Conservation (phyloP, 2,113 vertebrate genomes). For the Tympanuchus pallidicinctus region DNA sequence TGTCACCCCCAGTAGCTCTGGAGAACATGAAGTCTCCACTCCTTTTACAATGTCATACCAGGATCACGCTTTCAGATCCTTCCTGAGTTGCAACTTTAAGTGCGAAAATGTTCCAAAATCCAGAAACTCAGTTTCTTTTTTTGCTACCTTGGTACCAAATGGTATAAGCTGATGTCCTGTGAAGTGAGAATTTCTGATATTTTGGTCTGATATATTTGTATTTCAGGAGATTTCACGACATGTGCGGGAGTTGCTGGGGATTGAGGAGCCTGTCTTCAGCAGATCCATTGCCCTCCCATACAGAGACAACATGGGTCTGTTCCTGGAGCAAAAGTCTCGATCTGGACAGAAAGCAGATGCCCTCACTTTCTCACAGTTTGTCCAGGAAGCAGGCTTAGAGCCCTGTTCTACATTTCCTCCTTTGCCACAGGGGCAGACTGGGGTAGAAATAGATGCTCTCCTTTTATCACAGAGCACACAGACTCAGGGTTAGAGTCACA, state of each 20-base stretch:
- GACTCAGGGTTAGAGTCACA: not conserved
- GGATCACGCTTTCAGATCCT: not conserved
- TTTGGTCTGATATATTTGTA: not conserved
- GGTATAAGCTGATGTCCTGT: not conserved
- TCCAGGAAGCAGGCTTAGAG: slow-evolving; percentile 68
- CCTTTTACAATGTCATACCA: not conserved
- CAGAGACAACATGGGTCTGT: slow-evolving; percentile 82
- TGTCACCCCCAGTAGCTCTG: not conserved
- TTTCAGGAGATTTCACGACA: slow-evolving; percentile 85
- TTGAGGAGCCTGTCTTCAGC: slow-evolving; percentile 82
- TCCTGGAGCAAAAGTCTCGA: slow-evolving; percentile 85
- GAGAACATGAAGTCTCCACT: not conserved
- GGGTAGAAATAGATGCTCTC: not conserved
- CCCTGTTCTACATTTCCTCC: not conserved
- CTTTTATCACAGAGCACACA: not conserved
- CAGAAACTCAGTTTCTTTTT: not conserved
- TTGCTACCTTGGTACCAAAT: not conserved
- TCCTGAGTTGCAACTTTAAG: not conserved
- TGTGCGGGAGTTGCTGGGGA: slow-evolving; percentile 81
- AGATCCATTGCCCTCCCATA: slow-evolving; percentile 82
- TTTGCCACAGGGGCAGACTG: not conserved
- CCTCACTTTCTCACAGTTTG: slow-evolving; percentile 81
- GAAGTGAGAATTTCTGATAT: slow-evolving; percentile 21
- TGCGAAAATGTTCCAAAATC: not conserved
- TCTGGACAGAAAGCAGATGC: slow-evolving; percentile 79